Conservation (phyloP, 2,888 invertebrate species). For the Thyatira batis region DNA sequence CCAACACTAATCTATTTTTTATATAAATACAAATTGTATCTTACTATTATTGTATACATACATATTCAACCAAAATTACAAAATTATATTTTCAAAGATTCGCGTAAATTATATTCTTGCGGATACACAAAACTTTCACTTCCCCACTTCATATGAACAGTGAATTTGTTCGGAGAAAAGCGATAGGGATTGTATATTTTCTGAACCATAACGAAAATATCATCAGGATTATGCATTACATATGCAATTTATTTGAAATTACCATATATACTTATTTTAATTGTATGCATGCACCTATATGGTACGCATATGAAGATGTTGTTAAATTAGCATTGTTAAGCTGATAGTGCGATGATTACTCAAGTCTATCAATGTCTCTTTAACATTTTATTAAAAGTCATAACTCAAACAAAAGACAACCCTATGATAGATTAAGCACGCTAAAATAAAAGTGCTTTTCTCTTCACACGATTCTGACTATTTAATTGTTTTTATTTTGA, state of each 20-base stretch:
- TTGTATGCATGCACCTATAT: no score
- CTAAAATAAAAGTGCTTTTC: background rate
- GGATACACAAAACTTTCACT: conserved; percentile 36
- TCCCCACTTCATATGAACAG: conserved; percentile 20
- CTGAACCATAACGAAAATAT: conserved; percentile 11
- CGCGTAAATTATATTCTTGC: conserved; percentile 22
- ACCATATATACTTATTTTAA: background rate
- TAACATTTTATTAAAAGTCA: no score
- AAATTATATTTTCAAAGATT: conserved; percentile 7
- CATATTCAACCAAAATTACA: no score
- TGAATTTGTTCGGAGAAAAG: no score
- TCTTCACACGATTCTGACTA: background rate
- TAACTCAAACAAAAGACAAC: background rate
- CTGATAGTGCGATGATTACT: no score
- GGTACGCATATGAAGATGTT: no score
- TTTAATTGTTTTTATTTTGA: background rate
- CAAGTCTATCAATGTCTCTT: background rate
- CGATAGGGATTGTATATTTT: no score
- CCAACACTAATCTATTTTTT: no score
- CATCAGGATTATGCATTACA: background rate
- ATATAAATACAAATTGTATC: no score
- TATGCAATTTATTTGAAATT: background rate
- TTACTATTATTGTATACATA: no score
- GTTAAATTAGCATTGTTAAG: no score
- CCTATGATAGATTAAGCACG: no score